Conservation (phyloP, 2,113 vertebrate species). For the Eublepharis macularius region DNA sequence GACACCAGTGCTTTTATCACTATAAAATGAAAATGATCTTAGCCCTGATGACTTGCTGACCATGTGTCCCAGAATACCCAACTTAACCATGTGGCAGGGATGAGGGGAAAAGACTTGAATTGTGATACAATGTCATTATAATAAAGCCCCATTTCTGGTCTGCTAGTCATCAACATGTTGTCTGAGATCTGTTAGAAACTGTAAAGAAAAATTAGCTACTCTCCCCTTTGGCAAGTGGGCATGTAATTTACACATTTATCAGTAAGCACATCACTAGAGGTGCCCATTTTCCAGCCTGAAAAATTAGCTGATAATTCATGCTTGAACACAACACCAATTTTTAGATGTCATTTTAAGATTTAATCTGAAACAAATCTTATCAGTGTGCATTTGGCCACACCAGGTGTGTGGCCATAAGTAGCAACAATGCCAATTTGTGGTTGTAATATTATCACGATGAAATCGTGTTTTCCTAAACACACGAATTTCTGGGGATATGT, state of each 20-base stretch:
- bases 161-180: background rate
- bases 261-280: background rate
- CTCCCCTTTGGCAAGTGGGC: background rate
- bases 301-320: conserved; percentile 2
- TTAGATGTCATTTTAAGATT: background rate
- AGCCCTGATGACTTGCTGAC: background rate
- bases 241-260: background rate
- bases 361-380: background rate
- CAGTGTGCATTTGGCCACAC: background rate
- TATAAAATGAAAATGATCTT: background rate
- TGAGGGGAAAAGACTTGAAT: background rate
- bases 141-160: background rate
- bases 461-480: conserved; percentile 10
- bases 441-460: conserved; percentile 8
- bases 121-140: background rate
- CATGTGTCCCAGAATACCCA: background rate
- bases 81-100: background rate
- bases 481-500: background rate
- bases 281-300: conserved; percentile 3
- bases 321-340: conserved; percentile 1
- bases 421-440: background rate
- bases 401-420: conserved; percentile 12
- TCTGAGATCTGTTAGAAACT: background rate
- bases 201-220: background rate
- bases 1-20: background rate